A percentile compares a stretch with the other conserved stretches of the same genome.
phyloP scores from a whole-genome alignment of 2,113 vertebrate species.

The Vanacampus margaritifer region DNA sequence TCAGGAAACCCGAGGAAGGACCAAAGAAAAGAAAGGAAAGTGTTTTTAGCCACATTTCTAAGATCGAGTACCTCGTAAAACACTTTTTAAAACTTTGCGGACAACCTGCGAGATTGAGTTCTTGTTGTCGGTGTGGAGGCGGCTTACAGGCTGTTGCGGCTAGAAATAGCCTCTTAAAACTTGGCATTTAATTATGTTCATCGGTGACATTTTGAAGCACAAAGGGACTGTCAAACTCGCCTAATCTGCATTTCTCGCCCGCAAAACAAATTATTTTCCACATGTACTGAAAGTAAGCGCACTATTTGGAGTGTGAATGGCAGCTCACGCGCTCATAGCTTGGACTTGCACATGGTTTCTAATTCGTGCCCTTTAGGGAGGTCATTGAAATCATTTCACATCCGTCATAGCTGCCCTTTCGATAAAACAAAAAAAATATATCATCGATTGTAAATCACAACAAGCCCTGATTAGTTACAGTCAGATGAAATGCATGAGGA shows the following conservation, averaged over 20 bases:
- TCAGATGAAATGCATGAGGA: no score
- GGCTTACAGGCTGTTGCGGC: neutral
- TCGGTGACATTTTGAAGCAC: slow-evolving; percentile 5
- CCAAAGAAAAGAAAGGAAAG: no score
- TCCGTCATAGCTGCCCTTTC: slow-evolving; percentile 20
- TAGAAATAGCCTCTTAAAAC: neutral
- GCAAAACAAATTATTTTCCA: slow-evolving; percentile 4
- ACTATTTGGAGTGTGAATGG: slow-evolving; percentile 4
- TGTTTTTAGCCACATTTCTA: no score
- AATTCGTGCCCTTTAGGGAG: slow-evolving; percentile 13
- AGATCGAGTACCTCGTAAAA: no score
- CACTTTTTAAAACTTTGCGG: neutral
- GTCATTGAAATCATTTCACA: slow-evolving; percentile 13
- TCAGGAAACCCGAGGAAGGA: no score
- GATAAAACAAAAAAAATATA: slow-evolving; percentile 8
- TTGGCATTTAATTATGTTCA: slow-evolving; percentile 11
- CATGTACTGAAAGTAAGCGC: neutral
- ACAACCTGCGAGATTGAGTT: neutral
- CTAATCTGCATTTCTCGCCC: neutral
- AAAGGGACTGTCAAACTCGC: neutral
- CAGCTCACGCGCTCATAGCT: neutral
- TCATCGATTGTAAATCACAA: neutral
- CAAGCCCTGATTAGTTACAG: slow-evolving; percentile 8
- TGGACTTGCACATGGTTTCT: slow-evolving; percentile 7
- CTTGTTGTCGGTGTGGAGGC: neutral